Percentiles rank a stretch among this genome's conserved stretches.
These are phyloP conservation scores for Aphelinus atriplicis DNA, from an alignment of 1,140 invertebrate species.

Conservation along the genomic window DNA sequence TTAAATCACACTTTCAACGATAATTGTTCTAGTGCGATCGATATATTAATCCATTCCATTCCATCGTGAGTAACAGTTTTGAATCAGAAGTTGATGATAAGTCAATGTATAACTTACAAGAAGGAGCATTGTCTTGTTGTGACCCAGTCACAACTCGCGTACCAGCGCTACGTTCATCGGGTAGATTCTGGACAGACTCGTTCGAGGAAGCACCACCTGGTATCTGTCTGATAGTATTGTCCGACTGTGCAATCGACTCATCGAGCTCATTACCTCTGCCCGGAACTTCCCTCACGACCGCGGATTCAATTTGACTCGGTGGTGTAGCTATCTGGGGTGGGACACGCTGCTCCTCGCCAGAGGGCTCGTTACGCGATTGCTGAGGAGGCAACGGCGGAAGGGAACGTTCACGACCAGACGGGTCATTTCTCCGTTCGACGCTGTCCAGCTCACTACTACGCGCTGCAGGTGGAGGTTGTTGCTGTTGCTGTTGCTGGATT, in stretches of 20 bases:
- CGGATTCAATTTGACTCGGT: constrained; percentile 49
- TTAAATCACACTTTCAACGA: background rate
- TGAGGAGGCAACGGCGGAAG: constrained; percentile 48
- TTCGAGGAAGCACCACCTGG: constrained; percentile 59
- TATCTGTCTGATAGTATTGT: constrained; percentile 55
- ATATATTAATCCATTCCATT: no score
- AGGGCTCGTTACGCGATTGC: constrained; percentile 61
- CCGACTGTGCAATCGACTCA: constrained; percentile 47
- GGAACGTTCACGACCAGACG: constrained; percentile 59
- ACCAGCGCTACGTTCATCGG: constrained; percentile 48
- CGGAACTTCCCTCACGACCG: constrained; percentile 56
- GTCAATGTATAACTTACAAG: constrained; percentile 45
- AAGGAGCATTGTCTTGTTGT: constrained; percentile 51
- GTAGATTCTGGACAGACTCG: constrained; percentile 44
- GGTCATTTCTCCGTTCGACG: constrained; percentile 60
- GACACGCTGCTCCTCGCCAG: constrained; percentile 57
- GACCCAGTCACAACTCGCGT: constrained; percentile 61
- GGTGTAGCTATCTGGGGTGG: constrained; percentile 30
- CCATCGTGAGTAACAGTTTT: no score
- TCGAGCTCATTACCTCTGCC: constrained; percentile 57
- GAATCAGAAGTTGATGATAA: background rate
- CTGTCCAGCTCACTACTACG: constrained; percentile 32
- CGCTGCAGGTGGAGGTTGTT: background rate
- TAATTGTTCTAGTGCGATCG: no score
- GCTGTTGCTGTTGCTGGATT: background rate